A percentile compares a stretch with the other conserved stretches of the same genome.
Evolutionary conservation across 2,888 invertebrate genomes (phyloP).

Genomic region (Esperia sulphurella): DNA sequence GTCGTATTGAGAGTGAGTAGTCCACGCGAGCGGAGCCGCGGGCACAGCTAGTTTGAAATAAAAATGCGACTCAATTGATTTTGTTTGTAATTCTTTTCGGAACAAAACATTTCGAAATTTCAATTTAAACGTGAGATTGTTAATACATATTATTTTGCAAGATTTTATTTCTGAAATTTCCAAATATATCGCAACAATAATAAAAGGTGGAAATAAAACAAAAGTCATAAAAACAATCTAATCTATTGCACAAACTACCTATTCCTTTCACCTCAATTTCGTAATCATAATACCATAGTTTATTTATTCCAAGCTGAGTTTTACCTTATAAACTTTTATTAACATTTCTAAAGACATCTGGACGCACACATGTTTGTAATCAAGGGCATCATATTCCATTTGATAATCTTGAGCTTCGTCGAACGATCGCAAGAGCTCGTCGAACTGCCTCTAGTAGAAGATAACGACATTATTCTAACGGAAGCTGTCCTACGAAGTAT

Average conservation of each 20-base stretch:
- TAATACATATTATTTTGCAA: no score
- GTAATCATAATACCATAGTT: background rate
- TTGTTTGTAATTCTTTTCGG: no score
- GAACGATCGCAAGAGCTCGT: background rate
- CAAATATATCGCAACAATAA: no score
- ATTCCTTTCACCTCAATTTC: background rate
- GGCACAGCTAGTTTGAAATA: no score
- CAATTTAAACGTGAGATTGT: no score
- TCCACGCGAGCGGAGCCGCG: no score
- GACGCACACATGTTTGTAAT: background rate
- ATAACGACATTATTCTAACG: slow-evolving; percentile 17
- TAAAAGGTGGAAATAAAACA: slow-evolving; percentile 2
- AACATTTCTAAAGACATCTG: background rate
- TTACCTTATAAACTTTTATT: background rate
- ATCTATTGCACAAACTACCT: slow-evolving; percentile 1
- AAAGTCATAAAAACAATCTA: background rate
- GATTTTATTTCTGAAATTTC: no score
- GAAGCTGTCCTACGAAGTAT: slow-evolving; percentile 22
- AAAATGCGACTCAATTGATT: no score
- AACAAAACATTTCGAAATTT: no score
- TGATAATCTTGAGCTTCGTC: background rate
- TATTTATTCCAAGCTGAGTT: background rate
- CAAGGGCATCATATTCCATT: background rate
- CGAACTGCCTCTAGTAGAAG: slow-evolving; percentile 16
- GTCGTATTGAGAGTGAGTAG: no score